phyloP scores from a whole-genome alignment of 1,140 invertebrate species.

The Euborellia annulipes region DNA sequence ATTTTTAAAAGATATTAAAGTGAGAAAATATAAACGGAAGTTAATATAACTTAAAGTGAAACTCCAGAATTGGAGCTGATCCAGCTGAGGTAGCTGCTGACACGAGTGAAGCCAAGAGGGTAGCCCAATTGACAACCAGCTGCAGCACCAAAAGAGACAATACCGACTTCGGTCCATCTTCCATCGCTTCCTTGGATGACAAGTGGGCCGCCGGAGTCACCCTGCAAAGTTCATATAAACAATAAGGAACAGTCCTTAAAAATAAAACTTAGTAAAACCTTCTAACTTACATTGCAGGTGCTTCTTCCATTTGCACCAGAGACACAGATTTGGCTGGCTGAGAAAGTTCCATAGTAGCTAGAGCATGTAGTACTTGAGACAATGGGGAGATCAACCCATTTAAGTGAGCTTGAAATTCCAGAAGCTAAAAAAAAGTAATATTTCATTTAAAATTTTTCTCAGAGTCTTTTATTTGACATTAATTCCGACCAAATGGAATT shows the following conservation, averaged over 20 bases:
- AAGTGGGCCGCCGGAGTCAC: conserved; percentile 24
- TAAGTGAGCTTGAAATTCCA: too few relatives aligned
- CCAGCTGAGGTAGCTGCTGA: conserved; percentile 16
- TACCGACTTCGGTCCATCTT: conserved; percentile 18
- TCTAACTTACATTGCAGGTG: conserved; percentile 11
- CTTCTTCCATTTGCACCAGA: background rate
- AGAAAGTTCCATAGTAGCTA: conserved; percentile 1
- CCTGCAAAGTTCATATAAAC: too few relatives aligned
- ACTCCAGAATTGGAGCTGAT: conserved; percentile 10
- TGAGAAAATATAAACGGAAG: too few relatives aligned
- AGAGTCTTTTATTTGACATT: too few relatives aligned
- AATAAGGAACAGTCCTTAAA: too few relatives aligned
- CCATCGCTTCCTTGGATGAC: conserved; percentile 9
- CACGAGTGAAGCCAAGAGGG: conserved; percentile 12
- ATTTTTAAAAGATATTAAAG: too few relatives aligned
- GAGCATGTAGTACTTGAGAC: conserved; percentile 8
- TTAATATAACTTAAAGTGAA: too few relatives aligned
- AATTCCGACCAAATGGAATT: too few relatives aligned
- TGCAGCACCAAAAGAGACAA: conserved; percentile 14
- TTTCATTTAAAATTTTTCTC: too few relatives aligned
- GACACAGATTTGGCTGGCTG: conserved; percentile 3
- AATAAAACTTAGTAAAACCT: too few relatives aligned
- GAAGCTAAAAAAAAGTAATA: too few relatives aligned
- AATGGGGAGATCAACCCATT: conserved; percentile 1
- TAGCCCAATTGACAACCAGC: background rate